phyloP scores from a whole-genome alignment of 2,797 vertebrate genomes.

The Babyrousa celebensis region DNA sequence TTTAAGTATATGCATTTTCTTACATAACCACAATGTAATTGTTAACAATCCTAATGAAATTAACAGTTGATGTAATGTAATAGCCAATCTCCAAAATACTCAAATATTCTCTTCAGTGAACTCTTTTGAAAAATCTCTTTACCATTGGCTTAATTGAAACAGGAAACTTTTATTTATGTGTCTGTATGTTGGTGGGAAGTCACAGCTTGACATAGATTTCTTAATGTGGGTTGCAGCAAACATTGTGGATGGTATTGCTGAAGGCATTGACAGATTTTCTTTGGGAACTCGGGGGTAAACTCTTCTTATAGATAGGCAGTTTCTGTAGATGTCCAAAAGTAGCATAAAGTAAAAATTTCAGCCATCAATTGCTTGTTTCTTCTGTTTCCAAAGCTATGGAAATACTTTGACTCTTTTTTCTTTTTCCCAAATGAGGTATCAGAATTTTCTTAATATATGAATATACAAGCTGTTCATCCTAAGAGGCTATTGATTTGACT shows the following conservation, averaged over 20 bases:
- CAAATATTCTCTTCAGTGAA: not conserved
- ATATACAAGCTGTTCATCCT: not conserved
- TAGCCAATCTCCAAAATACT: not conserved
- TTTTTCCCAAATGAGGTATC: not conserved
- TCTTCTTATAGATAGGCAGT: slow-evolving; percentile 10
- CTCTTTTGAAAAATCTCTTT: not conserved
- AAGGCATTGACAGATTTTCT: not conserved
- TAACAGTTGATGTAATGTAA: not conserved
- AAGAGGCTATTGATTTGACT: not conserved
- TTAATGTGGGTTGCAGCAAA: slow-evolving; percentile 7
- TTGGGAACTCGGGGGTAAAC: not conserved
- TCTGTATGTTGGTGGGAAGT: not conserved
- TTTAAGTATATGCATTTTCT: not conserved
- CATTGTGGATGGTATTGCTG: not conserved
- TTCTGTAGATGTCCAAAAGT: slow-evolving; percentile 11
- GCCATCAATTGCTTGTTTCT: not conserved
- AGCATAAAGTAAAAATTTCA: not conserved
- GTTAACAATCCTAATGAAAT: slow-evolving; percentile 32
- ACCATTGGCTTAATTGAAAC: slow-evolving; percentile 18
- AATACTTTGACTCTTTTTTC: not conserved
- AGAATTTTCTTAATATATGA: not conserved
- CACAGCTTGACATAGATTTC: slow-evolving; percentile 11
- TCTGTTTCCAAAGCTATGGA: not conserved
- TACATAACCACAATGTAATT: not conserved
- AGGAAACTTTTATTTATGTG: slow-evolving; percentile 38